Evolutionary conservation across 53 echinoderm and acorn worm genomes (phyloP).

Genomic region (Temnopleurus reevesii): DNA sequence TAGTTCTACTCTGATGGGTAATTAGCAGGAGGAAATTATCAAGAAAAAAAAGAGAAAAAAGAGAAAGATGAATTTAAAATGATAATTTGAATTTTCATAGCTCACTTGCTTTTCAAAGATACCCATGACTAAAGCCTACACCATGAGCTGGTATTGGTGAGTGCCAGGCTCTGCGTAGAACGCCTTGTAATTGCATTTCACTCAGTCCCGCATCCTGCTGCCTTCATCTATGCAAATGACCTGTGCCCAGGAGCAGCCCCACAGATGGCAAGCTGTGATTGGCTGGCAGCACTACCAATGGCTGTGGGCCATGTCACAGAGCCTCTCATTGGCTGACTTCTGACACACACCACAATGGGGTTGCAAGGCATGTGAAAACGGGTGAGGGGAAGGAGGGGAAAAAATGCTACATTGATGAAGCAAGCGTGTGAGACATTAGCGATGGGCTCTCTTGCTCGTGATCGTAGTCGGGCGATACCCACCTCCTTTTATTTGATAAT

Average conservation of each 20-base stretch:
- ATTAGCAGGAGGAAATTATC: no score
- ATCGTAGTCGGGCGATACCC: conserved; percentile 3
- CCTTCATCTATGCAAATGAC: conserved; percentile 48
- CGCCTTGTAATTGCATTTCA: background rate
- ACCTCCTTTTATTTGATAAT: conserved; percentile 43
- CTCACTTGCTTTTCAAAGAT: background rate
- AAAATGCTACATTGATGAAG: conserved; percentile 37
- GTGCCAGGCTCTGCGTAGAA: conserved; percentile 1
- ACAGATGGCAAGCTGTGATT: conserved; percentile 51
- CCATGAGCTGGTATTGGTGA: background rate
- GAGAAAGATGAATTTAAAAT: background rate
- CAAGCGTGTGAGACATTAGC: conserved; percentile 55
- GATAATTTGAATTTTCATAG: background rate
- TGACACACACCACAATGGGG: conserved; percentile 37
- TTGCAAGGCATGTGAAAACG: background rate
- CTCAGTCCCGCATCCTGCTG: background rate
- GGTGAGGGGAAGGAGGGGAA: background rate
- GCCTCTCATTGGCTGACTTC: conserved; percentile 44
- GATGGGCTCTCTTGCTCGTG: conserved; percentile 28
- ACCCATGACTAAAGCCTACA: background rate
- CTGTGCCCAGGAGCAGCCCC: conserved; percentile 22
- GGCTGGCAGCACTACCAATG: conserved; percentile 40
- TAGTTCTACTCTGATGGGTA: no score
- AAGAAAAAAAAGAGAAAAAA: background rate
- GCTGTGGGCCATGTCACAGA: conserved; percentile 48